Percentiles rank a stretch among this genome's conserved stretches.
phyloP scores from a whole-genome alignment of 2,888 invertebrate genomes.

The Scaptomyza polygonia region DNA sequence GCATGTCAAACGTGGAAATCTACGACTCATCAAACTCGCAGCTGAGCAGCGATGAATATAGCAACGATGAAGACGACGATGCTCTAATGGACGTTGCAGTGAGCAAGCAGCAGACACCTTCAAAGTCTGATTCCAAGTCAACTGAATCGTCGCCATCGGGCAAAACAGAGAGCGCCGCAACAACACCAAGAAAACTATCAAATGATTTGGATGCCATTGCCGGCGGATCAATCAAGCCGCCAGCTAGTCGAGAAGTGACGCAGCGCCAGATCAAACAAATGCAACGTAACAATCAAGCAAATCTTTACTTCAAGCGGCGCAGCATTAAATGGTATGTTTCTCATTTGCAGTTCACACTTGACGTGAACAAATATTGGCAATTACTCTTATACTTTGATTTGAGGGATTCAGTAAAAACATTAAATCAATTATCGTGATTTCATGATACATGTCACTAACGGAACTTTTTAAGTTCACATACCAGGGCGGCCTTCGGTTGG shows the following conservation, averaged over 20 bases:
- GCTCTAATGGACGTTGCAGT: slow-evolving; percentile 66
- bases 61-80: slow-evolving; percentile 64
- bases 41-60: slow-evolving; percentile 68
- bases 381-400: not conserved
- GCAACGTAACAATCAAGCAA: slow-evolving; percentile 13
- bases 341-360: not conserved
- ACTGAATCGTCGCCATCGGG: slow-evolving; percentile 32
- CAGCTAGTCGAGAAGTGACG: slow-evolving; percentile 23
- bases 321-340: slow-evolving; percentile 56
- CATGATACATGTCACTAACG: too few species aligned
- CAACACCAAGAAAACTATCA: slow-evolving; percentile 30
- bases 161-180: slow-evolving; percentile 20
- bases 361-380: not conserved
- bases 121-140: slow-evolving; percentile 19
- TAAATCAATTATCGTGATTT: too few species aligned
- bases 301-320: slow-evolving; percentile 55
- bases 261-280: slow-evolving; percentile 37
- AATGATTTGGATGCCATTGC: slow-evolving; percentile 13
- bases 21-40: slow-evolving; percentile 76
- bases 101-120: slow-evolving; percentile 40
- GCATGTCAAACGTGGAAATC: slow-evolving; percentile 64
- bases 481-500: not conserved
- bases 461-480: not conserved
- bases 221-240: slow-evolving; percentile 10
- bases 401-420: not conserved